Evolutionary conservation across 35 echinoderm and acorn worm genomes (phyloP), one percentile per base, ranked within the genome.

Genomic region (Stichopus chloronotus): DNA sequence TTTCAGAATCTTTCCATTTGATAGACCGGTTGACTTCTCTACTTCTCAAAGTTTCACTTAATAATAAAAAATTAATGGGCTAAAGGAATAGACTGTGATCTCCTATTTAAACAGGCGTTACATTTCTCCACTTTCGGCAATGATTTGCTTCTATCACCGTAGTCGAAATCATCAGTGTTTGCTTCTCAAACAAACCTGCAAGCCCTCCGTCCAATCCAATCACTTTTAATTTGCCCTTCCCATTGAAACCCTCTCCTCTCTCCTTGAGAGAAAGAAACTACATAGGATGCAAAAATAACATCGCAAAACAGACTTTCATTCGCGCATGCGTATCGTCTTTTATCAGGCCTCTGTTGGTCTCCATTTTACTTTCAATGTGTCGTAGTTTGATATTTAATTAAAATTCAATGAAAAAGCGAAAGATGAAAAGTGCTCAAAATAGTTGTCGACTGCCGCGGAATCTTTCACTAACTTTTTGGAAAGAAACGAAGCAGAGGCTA

Each of bases 111-210:
- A 58, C 82, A 85, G 57, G 82, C 82, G 69, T 22, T 22, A 20
- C 69, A 74, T 2, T 5, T 74, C 69, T 74, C 69, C 69, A 74
- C 69, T 74, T 74, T 74, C 69, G 7, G 69, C 69, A n/a, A 74
- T 74, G 69, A 74, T 7, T 61, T 14, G 19, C 17, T 74, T 19
- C 20, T 74, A 4, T 5, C 30, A 74, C 7, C 69, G 14, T 74
- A 7, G 17, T 74, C 22, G 57, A 85, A 85, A 85, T 53, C 82
- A 85, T 7, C 82, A 17, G 55, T 85, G 58, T 85, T 85, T 85
- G 56, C 55, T 85, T 85, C 82, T 85, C 82, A 85, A 85, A 85
- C 82, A 85, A 85, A 85, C 82, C 82, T 85, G 82, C 82, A 58
- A 58, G 55, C 82, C 57, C 55, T 58, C 14, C 57, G 82, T 85